A percentile compares a stretch with the other conserved stretches of the same genome.
Conservation (phyloP, 1,140 invertebrate genomes). For the Phocides pigmalion region DNA sequence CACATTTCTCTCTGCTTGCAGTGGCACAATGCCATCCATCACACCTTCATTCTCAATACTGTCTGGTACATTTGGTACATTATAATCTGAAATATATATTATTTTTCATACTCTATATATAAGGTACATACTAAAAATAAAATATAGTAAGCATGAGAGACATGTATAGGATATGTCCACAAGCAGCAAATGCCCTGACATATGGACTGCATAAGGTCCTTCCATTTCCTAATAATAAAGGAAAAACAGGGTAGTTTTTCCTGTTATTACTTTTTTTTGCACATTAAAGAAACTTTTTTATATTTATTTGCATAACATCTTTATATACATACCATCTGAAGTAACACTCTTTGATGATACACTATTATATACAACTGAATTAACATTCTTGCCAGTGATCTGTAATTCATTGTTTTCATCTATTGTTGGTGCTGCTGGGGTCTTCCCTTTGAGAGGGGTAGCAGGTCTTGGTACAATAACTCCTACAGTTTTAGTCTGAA, state of each 20-base stretch:
- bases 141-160: no score
- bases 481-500: background rate
- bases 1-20: conserved; percentile 52
- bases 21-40: conserved; percentile 74
- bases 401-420: conserved; percentile 52
- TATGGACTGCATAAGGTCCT: no score
- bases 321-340: conserved; percentile 48
- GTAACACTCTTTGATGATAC: conserved; percentile 32
- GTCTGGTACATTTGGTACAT: conserved; percentile 57
- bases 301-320: no score
- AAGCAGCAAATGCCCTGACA: no score
- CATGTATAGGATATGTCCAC: no score
- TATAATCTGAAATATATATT: conserved; percentile 53
- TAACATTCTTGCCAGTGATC: conserved; percentile 43
- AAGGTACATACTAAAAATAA: background rate
- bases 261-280: no score
- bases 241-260: no score
- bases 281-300: no score
- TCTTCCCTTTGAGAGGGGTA: conserved; percentile 32
- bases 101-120: background rate
- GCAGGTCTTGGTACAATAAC: conserved; percentile 31
- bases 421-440: conserved; percentile 44
- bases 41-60: conserved; percentile 58
- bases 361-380: conserved; percentile 46
- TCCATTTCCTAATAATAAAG: no score